These are phyloP conservation scores for Triplophysa tibetana DNA, from an alignment of 2,113 vertebrate species.

Conservation along the genomic window DNA sequence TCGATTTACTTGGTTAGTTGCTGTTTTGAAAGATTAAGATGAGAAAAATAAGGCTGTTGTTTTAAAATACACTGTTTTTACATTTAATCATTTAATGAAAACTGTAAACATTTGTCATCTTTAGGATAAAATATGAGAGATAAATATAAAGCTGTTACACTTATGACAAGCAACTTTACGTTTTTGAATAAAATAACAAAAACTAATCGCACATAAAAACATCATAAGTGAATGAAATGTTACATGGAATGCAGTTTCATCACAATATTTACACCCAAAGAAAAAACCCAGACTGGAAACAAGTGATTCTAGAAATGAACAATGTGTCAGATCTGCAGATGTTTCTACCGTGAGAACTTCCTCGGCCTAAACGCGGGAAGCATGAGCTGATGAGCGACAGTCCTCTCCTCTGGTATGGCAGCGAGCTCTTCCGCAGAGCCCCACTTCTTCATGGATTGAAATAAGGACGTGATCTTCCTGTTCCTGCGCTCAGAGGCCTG, in stretches of 20 bases:
- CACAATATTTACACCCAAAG: background rate
- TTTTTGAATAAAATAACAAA: background rate
- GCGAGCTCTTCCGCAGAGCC: conserved; percentile 71
- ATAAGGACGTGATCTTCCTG: conserved; percentile 72
- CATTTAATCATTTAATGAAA: background rate
- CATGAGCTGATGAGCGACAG: conserved; percentile 50
- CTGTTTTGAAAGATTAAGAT: background rate
- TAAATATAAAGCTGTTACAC: background rate
- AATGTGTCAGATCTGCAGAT: background rate
- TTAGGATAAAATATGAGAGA: background rate
- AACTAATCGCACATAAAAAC: background rate
- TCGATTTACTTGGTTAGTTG: too few species aligned
- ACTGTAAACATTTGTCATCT: background rate
- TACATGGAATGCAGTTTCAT: background rate
- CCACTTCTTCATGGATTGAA: conserved; percentile 73
- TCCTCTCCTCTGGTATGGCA: conserved; percentile 64
- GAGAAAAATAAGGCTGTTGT: background rate
- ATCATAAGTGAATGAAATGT: background rate
- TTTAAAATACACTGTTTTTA: conserved; percentile 2
- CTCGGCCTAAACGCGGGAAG: conserved; percentile 60
- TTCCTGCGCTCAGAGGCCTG: conserved; percentile 72
- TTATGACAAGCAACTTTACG: too few species aligned
- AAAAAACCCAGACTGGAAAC: background rate
- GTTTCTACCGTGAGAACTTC: conserved; percentile 68
- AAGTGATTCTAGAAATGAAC: conserved; percentile 3